A percentile compares a stretch with the other conserved stretches of the same genome.
Evolutionary conservation across 2,113 vertebrate genomes (phyloP).

Genomic region (Nerophis lumbriciformis): DNA sequence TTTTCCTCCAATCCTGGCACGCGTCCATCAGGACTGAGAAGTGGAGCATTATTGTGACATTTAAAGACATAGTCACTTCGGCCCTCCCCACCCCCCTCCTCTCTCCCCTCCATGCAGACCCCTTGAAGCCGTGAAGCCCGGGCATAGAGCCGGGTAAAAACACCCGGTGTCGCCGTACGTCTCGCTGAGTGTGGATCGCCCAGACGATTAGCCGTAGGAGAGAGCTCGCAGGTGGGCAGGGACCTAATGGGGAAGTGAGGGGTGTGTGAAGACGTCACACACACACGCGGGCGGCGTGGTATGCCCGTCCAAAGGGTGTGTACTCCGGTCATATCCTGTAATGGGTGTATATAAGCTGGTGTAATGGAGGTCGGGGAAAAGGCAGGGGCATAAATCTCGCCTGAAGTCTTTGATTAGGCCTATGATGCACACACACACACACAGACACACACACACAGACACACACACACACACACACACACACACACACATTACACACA

Average conservation of each 20-base stretch:
- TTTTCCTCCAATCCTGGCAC: slow-evolving; percentile 30
- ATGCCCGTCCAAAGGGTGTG: slow-evolving; percentile 63
- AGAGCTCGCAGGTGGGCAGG: slow-evolving; percentile 59
- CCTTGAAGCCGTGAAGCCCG: slow-evolving; percentile 30
- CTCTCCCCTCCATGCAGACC: neutral
- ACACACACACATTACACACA: slow-evolving; percentile 38
- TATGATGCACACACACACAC: slow-evolving; percentile 52
- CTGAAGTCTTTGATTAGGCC: slow-evolving; percentile 68
- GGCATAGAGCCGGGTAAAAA: slow-evolving; percentile 52
- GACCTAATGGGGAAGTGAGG: slow-evolving; percentile 59
- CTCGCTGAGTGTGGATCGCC: slow-evolving; percentile 58
- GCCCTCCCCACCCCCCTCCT: slow-evolving; percentile 49
- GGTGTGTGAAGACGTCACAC: slow-evolving; percentile 28
- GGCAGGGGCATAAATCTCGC: slow-evolving; percentile 73
- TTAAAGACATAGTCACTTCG: slow-evolving; percentile 51
- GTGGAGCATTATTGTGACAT: slow-evolving; percentile 50
- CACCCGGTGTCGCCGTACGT: slow-evolving; percentile 58
- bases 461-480: slow-evolving; percentile 13
- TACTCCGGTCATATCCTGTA: slow-evolving; percentile 73
- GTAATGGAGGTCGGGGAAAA: slow-evolving; percentile 73
- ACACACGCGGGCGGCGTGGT: slow-evolving; percentile 36
- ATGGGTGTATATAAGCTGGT: slow-evolving; percentile 73
- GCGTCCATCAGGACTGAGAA: slow-evolving; percentile 32
- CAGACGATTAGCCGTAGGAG: slow-evolving; percentile 15
- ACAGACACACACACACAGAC: slow-evolving; percentile 13